Evolutionary conservation across 2,888 invertebrate genomes (phyloP).

Genomic region (Caenorhabditis macrosperma): DNA sequence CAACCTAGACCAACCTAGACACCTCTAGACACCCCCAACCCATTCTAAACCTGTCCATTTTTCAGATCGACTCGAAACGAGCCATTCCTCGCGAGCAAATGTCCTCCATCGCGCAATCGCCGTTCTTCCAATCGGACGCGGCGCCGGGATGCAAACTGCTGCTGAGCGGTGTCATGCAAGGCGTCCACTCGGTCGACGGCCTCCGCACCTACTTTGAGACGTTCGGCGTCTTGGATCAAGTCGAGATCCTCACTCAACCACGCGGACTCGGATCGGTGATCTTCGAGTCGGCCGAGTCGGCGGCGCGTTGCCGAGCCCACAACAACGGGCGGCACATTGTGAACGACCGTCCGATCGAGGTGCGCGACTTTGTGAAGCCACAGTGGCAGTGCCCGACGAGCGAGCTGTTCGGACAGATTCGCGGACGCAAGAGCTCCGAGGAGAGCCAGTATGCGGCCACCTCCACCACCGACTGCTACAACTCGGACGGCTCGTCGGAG

Average conservation of each 20-base stretch:
- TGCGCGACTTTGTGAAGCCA: too few species aligned
- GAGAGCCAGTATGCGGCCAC: too few species aligned
- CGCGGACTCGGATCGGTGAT: conserved; percentile 76
- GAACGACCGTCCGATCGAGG: conserved; percentile 60
- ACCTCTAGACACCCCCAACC: too few species aligned
- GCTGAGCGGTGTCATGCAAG: conserved; percentile 68
- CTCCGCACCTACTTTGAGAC: conserved; percentile 75
- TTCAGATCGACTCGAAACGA: conserved; percentile 75
- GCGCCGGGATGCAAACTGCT: conserved; percentile 71
- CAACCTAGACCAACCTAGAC: too few species aligned
- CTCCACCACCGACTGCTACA: too few species aligned
- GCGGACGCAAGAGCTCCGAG: too few species aligned
- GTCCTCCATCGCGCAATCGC: conserved; percentile 70
- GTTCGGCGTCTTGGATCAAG: conserved; percentile 77
- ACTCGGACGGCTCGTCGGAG: too few species aligned
- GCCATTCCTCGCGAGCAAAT: conserved; percentile 80
- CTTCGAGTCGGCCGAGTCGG: conserved; percentile 68
- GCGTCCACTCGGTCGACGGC: conserved; percentile 75
- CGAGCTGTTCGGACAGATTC: too few species aligned
- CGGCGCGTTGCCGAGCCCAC: conserved; percentile 60
- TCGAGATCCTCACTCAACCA: conserved; percentile 77
- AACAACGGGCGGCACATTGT: conserved; percentile 61
- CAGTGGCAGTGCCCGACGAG: too few species aligned
- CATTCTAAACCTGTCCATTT: not conserved
- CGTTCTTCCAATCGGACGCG: conserved; percentile 72